Conservation (phyloP, 2,113 vertebrate genomes). For the Dipodomys spectabilis region DNA sequence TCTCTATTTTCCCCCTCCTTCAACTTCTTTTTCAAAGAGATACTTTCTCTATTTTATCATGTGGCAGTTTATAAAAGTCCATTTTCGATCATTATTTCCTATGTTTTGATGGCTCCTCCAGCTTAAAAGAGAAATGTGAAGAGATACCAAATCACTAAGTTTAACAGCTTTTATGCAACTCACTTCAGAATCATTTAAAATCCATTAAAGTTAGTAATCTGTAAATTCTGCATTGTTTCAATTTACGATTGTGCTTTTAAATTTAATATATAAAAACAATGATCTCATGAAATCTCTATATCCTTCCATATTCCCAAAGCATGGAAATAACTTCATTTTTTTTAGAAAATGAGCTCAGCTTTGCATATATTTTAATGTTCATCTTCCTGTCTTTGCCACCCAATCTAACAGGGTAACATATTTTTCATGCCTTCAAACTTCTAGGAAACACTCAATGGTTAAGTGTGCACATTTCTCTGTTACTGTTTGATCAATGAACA, state of each 20-base stretch:
- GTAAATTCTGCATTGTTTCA: conserved; percentile 26
- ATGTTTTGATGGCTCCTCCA: not conserved
- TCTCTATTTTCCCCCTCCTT: not conserved
- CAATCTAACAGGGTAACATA: not conserved
- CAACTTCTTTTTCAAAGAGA: not conserved
- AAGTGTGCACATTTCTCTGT: conserved; percentile 18
- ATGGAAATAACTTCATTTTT: not conserved
- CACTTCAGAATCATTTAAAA: conserved; percentile 34
- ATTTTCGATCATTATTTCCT: not conserved
- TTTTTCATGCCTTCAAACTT: conserved; percentile 30
- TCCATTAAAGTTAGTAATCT: conserved; percentile 34
- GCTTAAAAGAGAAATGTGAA: conserved; percentile 14
- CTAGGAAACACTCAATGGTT: conserved; percentile 31
- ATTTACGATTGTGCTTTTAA: conserved; percentile 35
- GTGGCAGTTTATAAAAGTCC: not conserved
- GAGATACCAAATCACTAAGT: not conserved
- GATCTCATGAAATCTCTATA: not conserved
- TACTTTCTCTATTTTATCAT: not conserved
- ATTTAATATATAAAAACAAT: conserved; percentile 10
- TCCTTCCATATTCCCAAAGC: not conserved
- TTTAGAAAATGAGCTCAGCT: not conserved
- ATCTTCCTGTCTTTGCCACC: not conserved
- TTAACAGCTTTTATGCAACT: not conserved
- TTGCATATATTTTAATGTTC: not conserved
- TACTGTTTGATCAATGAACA: conserved; percentile 63